phyloP scores from a whole-genome alignment of 2,113 vertebrate genomes.

The Rhinogobius similis region DNA sequence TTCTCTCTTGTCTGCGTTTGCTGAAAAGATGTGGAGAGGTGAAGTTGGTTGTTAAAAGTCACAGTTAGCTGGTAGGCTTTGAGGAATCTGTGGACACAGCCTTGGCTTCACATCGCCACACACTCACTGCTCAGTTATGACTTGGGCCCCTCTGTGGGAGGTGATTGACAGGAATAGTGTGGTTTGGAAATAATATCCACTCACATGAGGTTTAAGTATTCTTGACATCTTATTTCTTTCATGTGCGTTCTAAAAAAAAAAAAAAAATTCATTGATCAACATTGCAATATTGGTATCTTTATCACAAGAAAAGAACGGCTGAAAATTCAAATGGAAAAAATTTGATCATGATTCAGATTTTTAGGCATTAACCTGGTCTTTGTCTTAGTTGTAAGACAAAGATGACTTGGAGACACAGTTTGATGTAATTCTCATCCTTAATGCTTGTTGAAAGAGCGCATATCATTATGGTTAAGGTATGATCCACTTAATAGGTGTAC shows the following conservation, averaged over 20 bases:
- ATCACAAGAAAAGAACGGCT: too few relatives aligned
- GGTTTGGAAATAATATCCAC: constrained; percentile 49
- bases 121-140: constrained; percentile 24
- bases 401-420: too few relatives aligned
- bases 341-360: too few relatives aligned
- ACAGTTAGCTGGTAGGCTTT: constrained; percentile 64
- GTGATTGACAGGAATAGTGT: constrained; percentile 47
- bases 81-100: constrained; percentile 66
- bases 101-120: constrained; percentile 33
- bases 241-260: constrained; percentile 1
- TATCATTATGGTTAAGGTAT: too few relatives aligned
- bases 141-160: constrained; percentile 40
- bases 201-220: constrained; percentile 37
- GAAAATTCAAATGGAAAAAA: too few relatives aligned
- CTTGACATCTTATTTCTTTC: constrained; percentile 28
- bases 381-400: too few relatives aligned
- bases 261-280: too few relatives aligned
- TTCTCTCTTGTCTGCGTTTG: constrained; percentile 8
- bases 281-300: not conserved
- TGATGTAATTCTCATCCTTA: too few relatives aligned
- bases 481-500: too few relatives aligned
- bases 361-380: too few relatives aligned
- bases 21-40: constrained; percentile 3
- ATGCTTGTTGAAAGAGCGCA: too few relatives aligned
- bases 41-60: constrained; percentile 53